Conservation (phyloP, 2,113 vertebrate genomes). For the Gymnocephalus cernua region DNA sequence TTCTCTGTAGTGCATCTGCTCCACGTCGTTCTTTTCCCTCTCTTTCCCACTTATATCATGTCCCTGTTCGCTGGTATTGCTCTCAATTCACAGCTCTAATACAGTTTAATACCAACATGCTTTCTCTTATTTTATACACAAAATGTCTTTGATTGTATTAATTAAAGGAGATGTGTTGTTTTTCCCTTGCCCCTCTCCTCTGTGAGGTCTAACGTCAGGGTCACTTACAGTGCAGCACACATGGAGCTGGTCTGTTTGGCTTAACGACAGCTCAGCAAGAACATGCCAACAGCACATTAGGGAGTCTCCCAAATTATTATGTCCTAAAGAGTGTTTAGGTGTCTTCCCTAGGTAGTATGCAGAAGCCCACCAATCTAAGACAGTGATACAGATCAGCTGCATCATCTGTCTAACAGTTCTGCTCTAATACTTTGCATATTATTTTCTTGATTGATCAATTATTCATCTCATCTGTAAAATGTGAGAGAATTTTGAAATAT, state of each 20-base stretch:
- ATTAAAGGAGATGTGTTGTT: conserved; percentile 3
- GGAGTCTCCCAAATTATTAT: conserved; percentile 35
- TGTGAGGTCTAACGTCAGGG: conserved; percentile 52
- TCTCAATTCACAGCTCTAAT: conserved; percentile 2
- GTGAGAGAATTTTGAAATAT: neutral
- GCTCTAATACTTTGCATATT: conserved; percentile 8
- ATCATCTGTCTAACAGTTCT: conserved; percentile 6
- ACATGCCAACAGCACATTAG: conserved; percentile 34
- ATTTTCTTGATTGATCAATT: neutral
- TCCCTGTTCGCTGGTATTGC: conserved; percentile 7
- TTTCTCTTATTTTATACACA: conserved; percentile 11
- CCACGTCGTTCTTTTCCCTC: conserved; percentile 25
- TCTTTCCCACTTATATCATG: conserved; percentile 28
- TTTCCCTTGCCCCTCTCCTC: conserved; percentile 6
- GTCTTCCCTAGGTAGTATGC: conserved; percentile 7
- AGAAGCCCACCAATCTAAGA: conserved; percentile 12
- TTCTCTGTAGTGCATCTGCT: conserved; percentile 44
- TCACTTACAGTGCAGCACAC: conserved; percentile 32
- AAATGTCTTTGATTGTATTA: conserved; percentile 16
- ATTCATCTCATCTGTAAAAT: neutral
- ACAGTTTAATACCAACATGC: neutral
- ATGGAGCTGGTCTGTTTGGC: conserved; percentile 38
- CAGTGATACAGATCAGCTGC: neutral
- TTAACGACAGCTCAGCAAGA: conserved; percentile 47
- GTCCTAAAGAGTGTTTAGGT: conserved; percentile 28